These are phyloP conservation scores for Motacilla alba DNA, from an alignment of 2,113 vertebrate genomes.

Conservation along the genomic window DNA sequence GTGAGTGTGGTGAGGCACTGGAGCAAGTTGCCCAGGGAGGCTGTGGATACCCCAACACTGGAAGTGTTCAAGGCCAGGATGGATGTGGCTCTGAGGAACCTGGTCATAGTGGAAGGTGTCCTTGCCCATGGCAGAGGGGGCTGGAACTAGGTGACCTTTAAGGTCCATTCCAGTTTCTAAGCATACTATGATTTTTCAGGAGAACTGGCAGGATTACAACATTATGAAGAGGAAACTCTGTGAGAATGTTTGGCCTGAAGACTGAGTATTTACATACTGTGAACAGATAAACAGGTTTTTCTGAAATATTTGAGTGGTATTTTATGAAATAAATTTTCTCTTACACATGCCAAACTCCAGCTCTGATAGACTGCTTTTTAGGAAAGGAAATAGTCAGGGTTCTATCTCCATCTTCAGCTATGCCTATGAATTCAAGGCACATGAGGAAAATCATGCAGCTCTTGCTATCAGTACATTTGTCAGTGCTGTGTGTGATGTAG, in stretches of 20 bases:
- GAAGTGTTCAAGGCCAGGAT: background rate
- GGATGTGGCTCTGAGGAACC: background rate
- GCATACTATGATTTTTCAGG: background rate
- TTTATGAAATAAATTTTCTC: background rate
- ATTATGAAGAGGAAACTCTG: background rate
- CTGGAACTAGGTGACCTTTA: background rate
- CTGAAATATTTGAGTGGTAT: background rate
- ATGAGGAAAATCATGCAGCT: background rate
- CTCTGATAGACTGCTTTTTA: background rate
- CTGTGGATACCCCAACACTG: accelerated
- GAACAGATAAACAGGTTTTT: background rate
- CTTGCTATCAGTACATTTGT: accelerated
- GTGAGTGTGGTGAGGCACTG: background rate
- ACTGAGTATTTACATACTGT: background rate
- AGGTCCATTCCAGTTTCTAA: background rate
- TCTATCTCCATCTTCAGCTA: background rate
- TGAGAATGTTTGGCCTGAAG: background rate
- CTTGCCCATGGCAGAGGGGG: background rate
- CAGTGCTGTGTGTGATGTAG: background rate
- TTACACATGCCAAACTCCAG: background rate
- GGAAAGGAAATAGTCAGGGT: background rate
- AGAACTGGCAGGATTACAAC: background rate
- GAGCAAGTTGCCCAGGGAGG: background rate
- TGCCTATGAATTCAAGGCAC: background rate
- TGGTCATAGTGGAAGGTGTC: background rate